Evolutionary conservation across 2,113 vertebrate genomes (phyloP), one percentile per base, ranked within the genome.

Genomic region (Cephalopterus ornatus): DNA sequence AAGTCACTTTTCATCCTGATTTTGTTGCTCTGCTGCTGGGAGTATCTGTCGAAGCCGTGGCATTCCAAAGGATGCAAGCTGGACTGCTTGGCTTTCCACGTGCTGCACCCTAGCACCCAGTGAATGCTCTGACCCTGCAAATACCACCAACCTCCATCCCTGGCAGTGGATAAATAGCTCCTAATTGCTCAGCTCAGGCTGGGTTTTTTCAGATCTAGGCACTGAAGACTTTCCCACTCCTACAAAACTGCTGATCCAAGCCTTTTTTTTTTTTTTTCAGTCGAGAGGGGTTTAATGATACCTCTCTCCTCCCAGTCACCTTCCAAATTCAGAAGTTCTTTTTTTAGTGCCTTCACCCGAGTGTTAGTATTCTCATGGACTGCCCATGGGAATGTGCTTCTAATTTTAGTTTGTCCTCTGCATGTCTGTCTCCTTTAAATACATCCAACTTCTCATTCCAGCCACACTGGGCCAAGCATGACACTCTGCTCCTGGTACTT

Each of bases 371-470:
- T 93, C 83, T 93, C 78, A 52, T 73, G 82, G 67, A 55, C 88
- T 88, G 78, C 82, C 63, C 77, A 53, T 79, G 82, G 59, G 95
- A 92, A 72, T 92, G 81, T 59, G 53, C 63, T 90, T 90, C 93
- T 96, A 94, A 96, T 96, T 96, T 93, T 95, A 95, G 92, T 83
- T 96, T 93, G 93, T 63, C 94, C 93, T 97, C 50, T 95, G 46
- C 55, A 63, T 80, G 82, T 71, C 88, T 82, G 55, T 84, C 85
- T 96, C 27, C 63, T 66, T 90, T 92, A 82, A 90, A 93, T 88
- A 65, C 52, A 85, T 70, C n/a, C 78, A 92, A 4, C 77, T 78
- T 91, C 62, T 94, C 49, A 6, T 92, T 93, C 58, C 24, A 92
- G 82, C 72, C 24, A 18, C 23, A 2, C 53, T 23, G 63, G 42